These are phyloP conservation scores for Sialis fuliginosa DNA, from an alignment of 2,888 invertebrate genomes.

Conservation along the genomic window DNA sequence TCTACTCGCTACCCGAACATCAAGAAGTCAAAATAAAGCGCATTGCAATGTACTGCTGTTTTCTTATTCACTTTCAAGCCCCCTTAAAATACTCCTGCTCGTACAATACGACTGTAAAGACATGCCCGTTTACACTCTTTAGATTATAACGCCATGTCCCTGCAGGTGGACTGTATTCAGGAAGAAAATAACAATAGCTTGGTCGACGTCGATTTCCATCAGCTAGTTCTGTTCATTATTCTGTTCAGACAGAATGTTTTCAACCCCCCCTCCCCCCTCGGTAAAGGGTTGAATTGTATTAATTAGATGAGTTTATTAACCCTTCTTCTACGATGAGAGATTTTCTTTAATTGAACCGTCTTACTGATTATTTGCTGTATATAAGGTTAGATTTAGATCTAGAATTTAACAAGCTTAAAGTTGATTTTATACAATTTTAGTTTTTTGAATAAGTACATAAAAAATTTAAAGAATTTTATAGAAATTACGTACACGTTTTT, in stretches of 20 bases:
- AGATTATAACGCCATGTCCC: background rate
- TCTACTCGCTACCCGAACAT: background rate
- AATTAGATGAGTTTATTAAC: background rate
- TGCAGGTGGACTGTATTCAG: background rate
- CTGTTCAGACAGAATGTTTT: background rate
- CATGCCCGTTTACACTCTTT: background rate
- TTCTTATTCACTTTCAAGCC: background rate
- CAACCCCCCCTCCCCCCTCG: background rate
- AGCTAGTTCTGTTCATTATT: background rate
- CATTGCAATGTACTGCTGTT: background rate
- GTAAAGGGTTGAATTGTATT: background rate
- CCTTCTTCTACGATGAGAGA: background rate
- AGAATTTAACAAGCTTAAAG: too few species aligned
- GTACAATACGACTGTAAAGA: background rate
- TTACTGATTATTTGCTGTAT: too few species aligned
- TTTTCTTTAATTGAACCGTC: background rate
- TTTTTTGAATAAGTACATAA: too few species aligned
- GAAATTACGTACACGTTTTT: too few species aligned
- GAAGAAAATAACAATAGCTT: background rate
- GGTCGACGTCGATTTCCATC: background rate
- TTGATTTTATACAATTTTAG: too few species aligned
- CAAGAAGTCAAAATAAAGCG: background rate
- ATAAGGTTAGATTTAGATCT: too few species aligned
- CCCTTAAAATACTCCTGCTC: background rate
- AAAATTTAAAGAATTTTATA: too few species aligned